Percentiles rank a stretch among this genome's conserved stretches.
These are phyloP conservation scores for Drosophila lacertosa DNA, from an alignment of 1,140 invertebrate species.

Conservation along the genomic window DNA sequence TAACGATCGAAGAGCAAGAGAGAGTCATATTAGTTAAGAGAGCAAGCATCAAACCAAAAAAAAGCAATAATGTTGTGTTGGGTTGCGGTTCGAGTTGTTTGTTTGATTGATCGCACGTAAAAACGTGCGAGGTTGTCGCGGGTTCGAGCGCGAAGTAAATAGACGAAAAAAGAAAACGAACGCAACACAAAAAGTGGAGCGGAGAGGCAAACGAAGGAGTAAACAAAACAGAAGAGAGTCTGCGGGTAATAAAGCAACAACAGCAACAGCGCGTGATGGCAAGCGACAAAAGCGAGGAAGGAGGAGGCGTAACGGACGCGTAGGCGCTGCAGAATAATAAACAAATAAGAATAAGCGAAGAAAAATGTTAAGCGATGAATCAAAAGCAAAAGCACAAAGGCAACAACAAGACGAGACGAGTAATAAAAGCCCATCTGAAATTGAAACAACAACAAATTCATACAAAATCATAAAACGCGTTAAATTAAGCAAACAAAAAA, in stretches of 20 bases:
- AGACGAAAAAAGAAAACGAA: slow-evolving; percentile 17
- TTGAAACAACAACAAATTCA: slow-evolving; percentile 27
- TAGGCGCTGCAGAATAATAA: slow-evolving; percentile 52
- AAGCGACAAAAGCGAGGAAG: neutral
- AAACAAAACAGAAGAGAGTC: slow-evolving; percentile 6
- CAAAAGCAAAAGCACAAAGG: slow-evolving; percentile 25
- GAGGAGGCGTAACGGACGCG: slow-evolving; percentile 41
- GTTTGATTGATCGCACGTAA: slow-evolving; percentile 44
- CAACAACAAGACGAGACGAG: slow-evolving; percentile 3
- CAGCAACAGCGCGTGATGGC: slow-evolving; percentile 7
- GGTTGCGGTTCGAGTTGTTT: slow-evolving; percentile 30
- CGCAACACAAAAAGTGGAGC: slow-evolving; percentile 23
- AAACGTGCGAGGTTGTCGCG: slow-evolving; percentile 8
- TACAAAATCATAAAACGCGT: slow-evolving; percentile 9
- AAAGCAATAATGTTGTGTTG: neutral
- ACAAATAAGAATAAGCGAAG: slow-evolving; percentile 21
- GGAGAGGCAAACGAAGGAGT: slow-evolving; percentile 31
- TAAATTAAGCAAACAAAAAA: slow-evolving; percentile 5
- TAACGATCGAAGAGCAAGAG: slow-evolving; percentile 21
- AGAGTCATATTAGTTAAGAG: slow-evolving; percentile 8
- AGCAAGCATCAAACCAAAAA: slow-evolving; percentile 1
- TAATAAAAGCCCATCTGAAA: slow-evolving; percentile 17
- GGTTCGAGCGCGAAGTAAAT: slow-evolving; percentile 9
- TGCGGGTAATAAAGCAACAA: slow-evolving; percentile 1
- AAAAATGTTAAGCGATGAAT: slow-evolving; percentile 40